A percentile compares a stretch with the other conserved stretches of the same genome.
Evolutionary conservation across 92 coral and sea anemone species (phyloP).

Genomic region (Ricordea florida): DNA sequence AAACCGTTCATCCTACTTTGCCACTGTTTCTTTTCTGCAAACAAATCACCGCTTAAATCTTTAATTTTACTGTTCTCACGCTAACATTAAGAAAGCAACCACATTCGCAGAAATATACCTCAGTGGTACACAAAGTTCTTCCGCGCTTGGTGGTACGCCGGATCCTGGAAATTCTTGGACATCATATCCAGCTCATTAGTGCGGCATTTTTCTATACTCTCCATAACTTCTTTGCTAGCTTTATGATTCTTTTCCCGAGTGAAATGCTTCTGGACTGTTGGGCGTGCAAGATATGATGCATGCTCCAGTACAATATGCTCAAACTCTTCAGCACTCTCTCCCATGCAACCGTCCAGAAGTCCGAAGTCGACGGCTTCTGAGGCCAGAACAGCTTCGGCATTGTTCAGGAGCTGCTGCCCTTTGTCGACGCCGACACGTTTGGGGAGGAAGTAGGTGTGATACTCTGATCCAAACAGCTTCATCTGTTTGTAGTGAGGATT

Average conservation of each 20-base stretch:
- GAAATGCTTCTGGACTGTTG: slow-evolving; percentile 4
- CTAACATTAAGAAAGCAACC: too few relatives aligned
- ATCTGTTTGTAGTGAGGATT: slow-evolving; percentile 78
- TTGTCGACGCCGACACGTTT: slow-evolving; percentile 55
- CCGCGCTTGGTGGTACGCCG: slow-evolving; percentile 60
- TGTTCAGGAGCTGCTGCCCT: slow-evolving; percentile 34
- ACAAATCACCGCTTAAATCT: too few relatives aligned
- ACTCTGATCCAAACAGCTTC: slow-evolving; percentile 77
- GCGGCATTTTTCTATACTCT: slow-evolving; percentile 47
- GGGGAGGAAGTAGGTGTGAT: slow-evolving; percentile 74
- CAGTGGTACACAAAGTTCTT: slow-evolving; percentile 62
- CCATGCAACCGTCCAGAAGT: slow-evolving; percentile 41
- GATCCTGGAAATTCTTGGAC: slow-evolving; percentile 59
- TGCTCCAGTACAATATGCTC: slow-evolving; percentile 20
- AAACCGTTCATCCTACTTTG: too few relatives aligned
- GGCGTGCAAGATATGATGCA: slow-evolving; percentile 14
- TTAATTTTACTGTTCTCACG: too few relatives aligned
- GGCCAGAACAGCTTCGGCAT: slow-evolving; percentile 49
- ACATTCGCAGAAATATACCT: too few relatives aligned
- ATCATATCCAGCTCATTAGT: slow-evolving; percentile 45
- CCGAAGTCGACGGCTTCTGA: slow-evolving; percentile 58
- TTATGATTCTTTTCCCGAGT: slow-evolving; percentile 13
- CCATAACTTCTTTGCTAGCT: slow-evolving; percentile 26
- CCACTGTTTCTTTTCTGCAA: too few relatives aligned
- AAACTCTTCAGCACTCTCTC: slow-evolving; percentile 29